These are phyloP conservation scores for Pediacus dermestoides DNA, from an alignment of 2,888 invertebrate genomes.

Conservation along the genomic window DNA sequence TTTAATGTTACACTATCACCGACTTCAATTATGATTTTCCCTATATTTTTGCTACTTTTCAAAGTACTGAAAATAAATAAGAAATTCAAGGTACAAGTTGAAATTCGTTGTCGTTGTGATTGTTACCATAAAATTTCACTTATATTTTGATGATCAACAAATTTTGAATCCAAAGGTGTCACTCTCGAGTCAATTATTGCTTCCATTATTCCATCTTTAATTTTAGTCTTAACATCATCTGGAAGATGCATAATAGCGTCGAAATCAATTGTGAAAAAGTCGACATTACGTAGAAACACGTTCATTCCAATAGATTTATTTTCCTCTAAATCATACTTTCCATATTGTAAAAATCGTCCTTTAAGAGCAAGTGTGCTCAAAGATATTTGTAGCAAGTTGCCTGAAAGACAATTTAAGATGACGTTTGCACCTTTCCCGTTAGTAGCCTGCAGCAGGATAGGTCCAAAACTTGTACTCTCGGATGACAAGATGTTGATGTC, in stretches of 20 bases:
- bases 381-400: slow-evolving; percentile 77
- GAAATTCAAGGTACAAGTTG: slow-evolving; percentile 4
- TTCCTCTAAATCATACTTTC: slow-evolving; percentile 74
- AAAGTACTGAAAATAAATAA: slow-evolving; percentile 31
- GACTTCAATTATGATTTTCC: slow-evolving; percentile 42
- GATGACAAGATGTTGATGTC: slow-evolving; percentile 41
- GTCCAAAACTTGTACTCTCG: slow-evolving; percentile 73
- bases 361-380: slow-evolving; percentile 58
- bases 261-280: slow-evolving; percentile 73
- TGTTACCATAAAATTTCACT: slow-evolving; percentile 62
- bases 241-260: slow-evolving; percentile 61
- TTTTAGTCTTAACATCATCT: slow-evolving; percentile 56
- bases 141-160: slow-evolving; percentile 62
- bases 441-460: slow-evolving; percentile 74
- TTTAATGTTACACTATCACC: slow-evolving; percentile 37
- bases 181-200: slow-evolving; percentile 65
- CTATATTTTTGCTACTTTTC: slow-evolving; percentile 36
- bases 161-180: slow-evolving; percentile 62
- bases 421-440: slow-evolving; percentile 86
- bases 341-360: slow-evolving; percentile 79
- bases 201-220: no score
- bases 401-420: slow-evolving; percentile 85
- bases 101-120: slow-evolving; percentile 8
- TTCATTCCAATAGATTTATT: slow-evolving; percentile 70
- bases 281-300: slow-evolving; percentile 70